phyloP scores from a whole-genome alignment of 2,113 vertebrate genomes.

The Microcebus ravelobensis region DNA sequence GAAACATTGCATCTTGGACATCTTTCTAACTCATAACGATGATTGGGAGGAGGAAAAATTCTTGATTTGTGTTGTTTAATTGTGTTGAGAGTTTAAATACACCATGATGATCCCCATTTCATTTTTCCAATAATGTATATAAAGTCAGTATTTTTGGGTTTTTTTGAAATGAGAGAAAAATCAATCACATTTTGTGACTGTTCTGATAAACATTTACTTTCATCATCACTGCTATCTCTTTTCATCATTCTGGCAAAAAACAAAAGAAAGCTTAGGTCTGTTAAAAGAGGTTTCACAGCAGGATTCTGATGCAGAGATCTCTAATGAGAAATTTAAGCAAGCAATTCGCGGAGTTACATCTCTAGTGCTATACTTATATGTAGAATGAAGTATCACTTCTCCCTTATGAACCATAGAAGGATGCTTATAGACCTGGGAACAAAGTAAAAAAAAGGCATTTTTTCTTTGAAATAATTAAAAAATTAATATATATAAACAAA shows the following conservation, averaged over 20 bases:
- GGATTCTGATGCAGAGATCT: neutral
- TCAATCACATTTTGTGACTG: neutral
- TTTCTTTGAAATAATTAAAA: neutral
- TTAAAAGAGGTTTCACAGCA: conserved; percentile 23
- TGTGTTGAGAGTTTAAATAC: neutral
- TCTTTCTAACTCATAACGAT: neutral
- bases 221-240: neutral
- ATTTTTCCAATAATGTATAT: neutral
- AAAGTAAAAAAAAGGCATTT: neutral
- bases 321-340: conserved; percentile 49
- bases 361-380: conserved; percentile 29
- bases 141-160: neutral
- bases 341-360: conserved; percentile 24
- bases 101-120: neutral
- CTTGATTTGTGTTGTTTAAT: neutral
- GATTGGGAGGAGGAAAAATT: neutral
- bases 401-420: neutral
- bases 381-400: conserved; percentile 22
- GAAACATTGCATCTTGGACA: neutral
- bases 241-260: conserved; percentile 38
- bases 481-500: neutral
- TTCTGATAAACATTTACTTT: conserved; percentile 33
- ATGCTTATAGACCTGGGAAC: neutral
- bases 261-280: neutral
- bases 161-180: conserved; percentile 33